Percentiles rank a stretch among this genome's conserved stretches.
These are phyloP conservation scores for Colletes collaris DNA, from an alignment of 2,888 invertebrate species.

Conservation along the genomic window DNA sequence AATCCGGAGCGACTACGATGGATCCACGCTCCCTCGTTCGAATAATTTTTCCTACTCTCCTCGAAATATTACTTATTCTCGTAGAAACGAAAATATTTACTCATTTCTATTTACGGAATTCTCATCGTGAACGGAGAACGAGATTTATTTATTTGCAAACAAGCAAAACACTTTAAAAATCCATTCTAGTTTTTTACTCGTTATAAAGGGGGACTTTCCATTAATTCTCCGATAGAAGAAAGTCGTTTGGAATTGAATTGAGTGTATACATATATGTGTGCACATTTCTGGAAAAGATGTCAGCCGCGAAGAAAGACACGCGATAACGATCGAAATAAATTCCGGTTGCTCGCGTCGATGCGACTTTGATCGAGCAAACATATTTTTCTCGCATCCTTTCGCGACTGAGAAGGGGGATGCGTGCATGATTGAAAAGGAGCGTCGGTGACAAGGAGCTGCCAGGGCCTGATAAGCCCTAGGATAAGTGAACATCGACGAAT, in stretches of 20 bases:
- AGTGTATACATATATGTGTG: slow-evolving; percentile 18
- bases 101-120: no score
- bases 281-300: neutral
- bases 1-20: neutral
- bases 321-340: slow-evolving; percentile 25
- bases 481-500: slow-evolving; percentile 70
- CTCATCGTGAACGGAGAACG: no score
- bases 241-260: neutral
- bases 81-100: no score
- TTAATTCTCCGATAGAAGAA: neutral
- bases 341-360: slow-evolving; percentile 2
- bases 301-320: neutral
- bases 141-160: no score
- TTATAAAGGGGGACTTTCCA: no score
- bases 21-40: no score
- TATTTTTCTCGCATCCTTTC: slow-evolving; percentile 31
- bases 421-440: slow-evolving; percentile 47
- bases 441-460: slow-evolving; percentile 64
- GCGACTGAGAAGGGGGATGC: slow-evolving; percentile 35
- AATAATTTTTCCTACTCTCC: no score
- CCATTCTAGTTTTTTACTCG: no score
- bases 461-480: slow-evolving; percentile 63
- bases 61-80: no score
- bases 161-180: no score
- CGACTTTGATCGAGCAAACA: slow-evolving; percentile 15